Evolutionary conservation across 2,113 vertebrate genomes (phyloP).

Genomic region (Daphoenositta chrysoptera): DNA sequence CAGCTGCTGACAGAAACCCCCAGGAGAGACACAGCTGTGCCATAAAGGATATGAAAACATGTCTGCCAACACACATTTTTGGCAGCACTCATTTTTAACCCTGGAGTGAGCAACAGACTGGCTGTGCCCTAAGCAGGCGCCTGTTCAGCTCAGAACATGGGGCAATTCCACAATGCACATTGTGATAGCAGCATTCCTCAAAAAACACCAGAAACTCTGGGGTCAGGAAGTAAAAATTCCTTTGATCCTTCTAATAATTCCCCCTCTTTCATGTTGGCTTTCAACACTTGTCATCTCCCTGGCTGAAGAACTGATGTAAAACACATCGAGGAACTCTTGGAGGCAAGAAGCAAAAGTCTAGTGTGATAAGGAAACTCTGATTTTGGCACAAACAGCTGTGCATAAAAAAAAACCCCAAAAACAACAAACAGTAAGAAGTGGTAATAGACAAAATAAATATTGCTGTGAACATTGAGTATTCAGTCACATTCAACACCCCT

Average conservation of each 20-base stretch:
- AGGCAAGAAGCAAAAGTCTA: background rate
- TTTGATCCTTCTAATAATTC: constrained; percentile 26
- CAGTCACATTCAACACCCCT: background rate
- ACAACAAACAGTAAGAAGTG: background rate
- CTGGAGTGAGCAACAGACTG: background rate
- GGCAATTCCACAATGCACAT: background rate
- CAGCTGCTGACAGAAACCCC: background rate
- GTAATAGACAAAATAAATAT: background rate
- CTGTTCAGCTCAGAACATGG: background rate
- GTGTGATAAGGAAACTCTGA: background rate
- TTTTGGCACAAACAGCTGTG: background rate
- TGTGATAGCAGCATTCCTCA: background rate
- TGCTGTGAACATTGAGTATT: background rate
- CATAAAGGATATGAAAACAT: background rate
- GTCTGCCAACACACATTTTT: background rate
- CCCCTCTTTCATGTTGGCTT: constrained; percentile 8
- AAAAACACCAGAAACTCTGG: background rate
- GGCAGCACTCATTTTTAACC: background rate
- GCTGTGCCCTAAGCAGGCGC: background rate
- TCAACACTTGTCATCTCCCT: background rate
- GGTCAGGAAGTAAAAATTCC: constrained; percentile 16
- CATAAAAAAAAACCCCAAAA: background rate
- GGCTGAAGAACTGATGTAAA: background rate
- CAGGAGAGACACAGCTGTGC: background rate
- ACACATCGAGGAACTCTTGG: background rate